Conservation (phyloP, 2,888 invertebrate genomes). For the Lamellibrachia satsuma region DNA sequence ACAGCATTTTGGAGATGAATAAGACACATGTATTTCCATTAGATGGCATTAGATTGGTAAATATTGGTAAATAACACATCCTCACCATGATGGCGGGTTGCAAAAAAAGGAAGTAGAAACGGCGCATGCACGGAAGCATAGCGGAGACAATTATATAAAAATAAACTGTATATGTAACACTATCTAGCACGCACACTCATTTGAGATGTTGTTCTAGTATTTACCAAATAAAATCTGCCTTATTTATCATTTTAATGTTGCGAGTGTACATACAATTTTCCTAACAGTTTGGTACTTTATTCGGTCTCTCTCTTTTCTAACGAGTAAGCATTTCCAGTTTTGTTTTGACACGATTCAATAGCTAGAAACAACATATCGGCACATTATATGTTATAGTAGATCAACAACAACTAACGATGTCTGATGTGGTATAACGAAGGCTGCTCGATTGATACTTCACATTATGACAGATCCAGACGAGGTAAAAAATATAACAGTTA, state of each 20-base stretch:
- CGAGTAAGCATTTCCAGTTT: no score
- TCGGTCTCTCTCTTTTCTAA: not conserved
- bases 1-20: not conserved
- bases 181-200: not conserved
- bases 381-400: not conserved
- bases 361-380: not conserved
- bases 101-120: not conserved
- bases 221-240: not conserved
- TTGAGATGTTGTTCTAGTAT: not conserved
- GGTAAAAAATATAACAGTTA: not conserved
- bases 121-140: not conserved
- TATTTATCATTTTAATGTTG: not conserved
- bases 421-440: not conserved
- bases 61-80: not conserved
- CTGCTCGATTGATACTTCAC: not conserved
- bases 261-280: not conserved
- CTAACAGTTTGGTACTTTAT: not conserved
- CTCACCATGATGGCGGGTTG: conserved; percentile 17
- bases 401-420: conserved; percentile 10
- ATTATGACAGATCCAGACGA: conserved; percentile 2
- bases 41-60: conserved; percentile 5
- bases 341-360: not conserved
- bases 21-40: not conserved
- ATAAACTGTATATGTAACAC: not conserved
- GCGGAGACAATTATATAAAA: not conserved